These are phyloP conservation scores for Hypomecis punctinalis DNA, from an alignment of 2,888 invertebrate species.

Conservation along the genomic window DNA sequence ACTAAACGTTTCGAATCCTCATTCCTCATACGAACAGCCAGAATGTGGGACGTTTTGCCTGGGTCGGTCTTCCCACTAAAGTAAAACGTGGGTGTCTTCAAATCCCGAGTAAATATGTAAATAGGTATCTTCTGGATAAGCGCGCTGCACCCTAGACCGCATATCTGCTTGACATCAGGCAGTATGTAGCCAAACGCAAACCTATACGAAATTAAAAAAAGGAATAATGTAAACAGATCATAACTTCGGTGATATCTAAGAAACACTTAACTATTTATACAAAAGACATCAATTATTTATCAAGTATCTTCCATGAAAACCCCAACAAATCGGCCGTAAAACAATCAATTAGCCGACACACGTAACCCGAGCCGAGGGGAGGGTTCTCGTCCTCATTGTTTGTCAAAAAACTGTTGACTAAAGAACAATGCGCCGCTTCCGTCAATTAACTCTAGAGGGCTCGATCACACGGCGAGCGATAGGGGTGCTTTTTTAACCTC, in stretches of 20 bases:
- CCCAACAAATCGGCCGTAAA: constrained; percentile 11
- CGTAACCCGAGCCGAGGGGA: constrained; percentile 32
- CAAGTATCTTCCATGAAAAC: background rate
- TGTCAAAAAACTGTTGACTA: constrained; percentile 62
- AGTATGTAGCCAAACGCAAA: too few relatives aligned
- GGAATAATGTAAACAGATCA: too few relatives aligned
- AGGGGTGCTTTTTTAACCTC: background rate
- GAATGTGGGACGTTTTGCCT: too few relatives aligned
- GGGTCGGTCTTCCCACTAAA: too few relatives aligned
- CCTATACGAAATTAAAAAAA: background rate
- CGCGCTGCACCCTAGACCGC: too few relatives aligned
- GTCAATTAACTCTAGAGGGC: constrained; percentile 56
- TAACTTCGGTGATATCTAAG: too few relatives aligned
- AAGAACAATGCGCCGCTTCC: constrained; percentile 47
- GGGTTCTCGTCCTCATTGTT: constrained; percentile 34
- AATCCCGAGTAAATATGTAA: too few relatives aligned
- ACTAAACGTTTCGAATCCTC: too few relatives aligned
- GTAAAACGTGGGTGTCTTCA: too few relatives aligned
- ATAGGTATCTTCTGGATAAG: too few relatives aligned
- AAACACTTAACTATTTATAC: background rate
- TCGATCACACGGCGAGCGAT: constrained; percentile 7
- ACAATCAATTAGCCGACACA: constrained; percentile 28
- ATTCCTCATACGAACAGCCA: too few relatives aligned
- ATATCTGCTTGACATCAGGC: too few relatives aligned
- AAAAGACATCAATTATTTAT: background rate